These are phyloP conservation scores for Poeciliopsis prolifica DNA, from an alignment of 2,113 vertebrate species.

Conservation along the genomic window DNA sequence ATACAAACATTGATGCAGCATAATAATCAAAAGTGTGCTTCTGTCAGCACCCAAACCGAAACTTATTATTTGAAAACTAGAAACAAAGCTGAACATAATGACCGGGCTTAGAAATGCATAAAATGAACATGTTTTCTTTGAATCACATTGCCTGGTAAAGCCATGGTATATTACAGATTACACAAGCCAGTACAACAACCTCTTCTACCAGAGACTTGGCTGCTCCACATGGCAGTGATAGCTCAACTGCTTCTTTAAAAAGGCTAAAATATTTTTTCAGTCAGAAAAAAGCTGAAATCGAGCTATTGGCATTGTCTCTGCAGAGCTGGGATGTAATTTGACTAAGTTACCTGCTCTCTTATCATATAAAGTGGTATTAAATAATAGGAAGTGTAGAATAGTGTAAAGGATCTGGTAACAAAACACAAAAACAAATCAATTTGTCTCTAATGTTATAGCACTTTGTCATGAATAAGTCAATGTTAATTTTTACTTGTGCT, in stretches of 20 bases:
- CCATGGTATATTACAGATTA: background rate
- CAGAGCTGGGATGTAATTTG: background rate
- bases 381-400: background rate
- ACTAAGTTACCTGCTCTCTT: background rate
- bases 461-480: background rate
- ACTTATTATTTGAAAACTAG: too few species aligned
- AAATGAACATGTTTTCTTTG: too few species aligned
- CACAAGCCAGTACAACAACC: background rate
- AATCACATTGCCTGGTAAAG: background rate
- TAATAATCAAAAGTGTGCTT: background rate
- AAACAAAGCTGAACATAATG: too few species aligned
- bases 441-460: background rate
- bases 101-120: too few species aligned
- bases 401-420: background rate
- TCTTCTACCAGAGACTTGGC: background rate
- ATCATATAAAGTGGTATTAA: background rate
- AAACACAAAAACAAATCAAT: background rate
- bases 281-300: background rate
- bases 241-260: background rate
- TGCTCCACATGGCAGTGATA: background rate
- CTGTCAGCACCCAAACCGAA: too few species aligned
- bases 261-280: background rate
- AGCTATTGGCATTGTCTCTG: background rate
- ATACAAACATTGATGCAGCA: background rate
- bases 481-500: background rate